Evolutionary conservation across 2,113 vertebrate species (phyloP).

Genomic region (Lasiurus cinereus): DNA sequence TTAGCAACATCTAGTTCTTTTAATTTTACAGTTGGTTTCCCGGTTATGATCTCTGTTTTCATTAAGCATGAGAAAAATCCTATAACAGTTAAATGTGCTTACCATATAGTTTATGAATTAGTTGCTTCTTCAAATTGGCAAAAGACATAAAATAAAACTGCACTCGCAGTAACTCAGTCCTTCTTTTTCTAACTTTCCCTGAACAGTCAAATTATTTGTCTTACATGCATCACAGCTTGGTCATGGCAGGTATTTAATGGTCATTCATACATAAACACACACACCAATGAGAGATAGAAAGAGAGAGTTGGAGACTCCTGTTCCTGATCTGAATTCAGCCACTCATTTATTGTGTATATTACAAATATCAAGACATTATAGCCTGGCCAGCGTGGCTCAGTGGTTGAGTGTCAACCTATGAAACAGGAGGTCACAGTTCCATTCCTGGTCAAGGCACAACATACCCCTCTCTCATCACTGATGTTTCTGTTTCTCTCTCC

Average conservation of each 20-base stretch:
- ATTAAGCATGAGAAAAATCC: conserved; percentile 89
- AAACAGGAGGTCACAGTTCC: too few relatives aligned
- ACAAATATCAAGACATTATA: background rate
- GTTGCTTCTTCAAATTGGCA: conserved; percentile 86
- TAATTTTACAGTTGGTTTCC: conserved; percentile 93
- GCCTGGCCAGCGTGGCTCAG: too few relatives aligned
- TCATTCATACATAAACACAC: conserved; percentile 1
- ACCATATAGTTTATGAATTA: conserved; percentile 88
- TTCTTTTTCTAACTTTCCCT: background rate
- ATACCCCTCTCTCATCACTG: too few relatives aligned
- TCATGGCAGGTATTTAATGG: conserved; percentile 50
- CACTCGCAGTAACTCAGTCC: conserved; percentile 72
- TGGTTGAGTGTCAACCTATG: too few relatives aligned
- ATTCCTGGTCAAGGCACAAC: too few relatives aligned
- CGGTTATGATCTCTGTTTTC: conserved; percentile 92
- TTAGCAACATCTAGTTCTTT: conserved; percentile 92
- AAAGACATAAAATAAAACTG: conserved; percentile 80
- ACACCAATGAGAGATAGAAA: background rate
- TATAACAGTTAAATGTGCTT: conserved; percentile 89
- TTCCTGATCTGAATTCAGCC: background rate
- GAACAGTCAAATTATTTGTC: conserved; percentile 68
- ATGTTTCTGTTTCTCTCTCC: too few relatives aligned
- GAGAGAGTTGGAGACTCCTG: background rate
- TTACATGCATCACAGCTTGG: conserved; percentile 52
- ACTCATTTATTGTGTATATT: background rate